Conservation (phyloP, 2,113 vertebrate genomes). For the Prolemur simus region DNA sequence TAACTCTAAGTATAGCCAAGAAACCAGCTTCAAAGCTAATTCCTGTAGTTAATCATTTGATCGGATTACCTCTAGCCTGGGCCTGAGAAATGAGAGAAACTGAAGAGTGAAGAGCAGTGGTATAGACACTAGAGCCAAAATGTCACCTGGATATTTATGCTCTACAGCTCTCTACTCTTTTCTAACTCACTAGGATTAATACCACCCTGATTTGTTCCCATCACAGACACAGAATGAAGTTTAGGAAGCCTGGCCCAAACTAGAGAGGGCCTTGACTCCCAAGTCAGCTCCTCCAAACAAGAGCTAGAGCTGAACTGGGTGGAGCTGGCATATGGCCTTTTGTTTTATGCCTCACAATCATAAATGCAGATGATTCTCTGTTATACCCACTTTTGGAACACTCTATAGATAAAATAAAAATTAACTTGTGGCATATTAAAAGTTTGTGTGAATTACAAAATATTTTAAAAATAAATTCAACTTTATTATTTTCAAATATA, state of each 20-base stretch:
- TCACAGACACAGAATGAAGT: background rate
- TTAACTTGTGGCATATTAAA: background rate
- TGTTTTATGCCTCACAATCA: background rate
- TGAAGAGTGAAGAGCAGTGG: background rate
- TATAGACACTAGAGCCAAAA: background rate
- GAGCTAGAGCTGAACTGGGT: too few species aligned
- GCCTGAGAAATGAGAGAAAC: slow-evolving; percentile 1
- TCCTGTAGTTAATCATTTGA: slow-evolving; percentile 33
- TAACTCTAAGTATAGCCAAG: background rate
- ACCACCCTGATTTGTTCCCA: background rate
- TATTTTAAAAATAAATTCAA: slow-evolving; percentile 28
- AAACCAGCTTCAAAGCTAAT: slow-evolving; percentile 43
- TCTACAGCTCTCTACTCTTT: background rate
- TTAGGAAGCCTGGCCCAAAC: background rate
- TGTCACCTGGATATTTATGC: background rate
- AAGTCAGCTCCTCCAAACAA: background rate
- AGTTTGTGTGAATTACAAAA: slow-evolving; percentile 11
- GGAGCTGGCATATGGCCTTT: background rate
- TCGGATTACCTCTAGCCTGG: background rate
- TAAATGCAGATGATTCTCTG: background rate
- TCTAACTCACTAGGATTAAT: background rate
- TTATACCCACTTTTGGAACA: background rate
- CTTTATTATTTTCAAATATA: slow-evolving; percentile 32
- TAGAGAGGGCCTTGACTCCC: background rate
- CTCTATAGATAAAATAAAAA: slow-evolving; percentile 35